A percentile compares a stretch with the other conserved stretches of the same genome.
These are phyloP conservation scores for Ptychoptera albimana DNA, from an alignment of 2,888 invertebrate genomes.

Conservation along the genomic window DNA sequence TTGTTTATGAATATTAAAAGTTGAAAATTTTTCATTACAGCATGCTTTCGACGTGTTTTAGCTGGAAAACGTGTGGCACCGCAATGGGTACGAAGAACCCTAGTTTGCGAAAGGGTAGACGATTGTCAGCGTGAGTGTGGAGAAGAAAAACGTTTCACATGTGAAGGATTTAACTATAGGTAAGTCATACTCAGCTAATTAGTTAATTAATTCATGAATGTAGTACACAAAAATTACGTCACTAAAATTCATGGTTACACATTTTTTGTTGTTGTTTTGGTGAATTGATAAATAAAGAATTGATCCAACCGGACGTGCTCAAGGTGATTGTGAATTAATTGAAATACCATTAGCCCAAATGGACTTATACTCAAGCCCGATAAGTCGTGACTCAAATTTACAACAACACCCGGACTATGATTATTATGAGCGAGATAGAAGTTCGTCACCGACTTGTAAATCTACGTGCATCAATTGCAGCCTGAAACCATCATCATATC, in stretches of 20 bases:
- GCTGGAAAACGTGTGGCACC: slow-evolving; percentile 56
- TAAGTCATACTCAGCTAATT: too few relatives aligned
- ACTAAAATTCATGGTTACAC: not conserved
- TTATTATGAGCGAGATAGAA: slow-evolving; percentile 62
- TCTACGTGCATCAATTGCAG: slow-evolving; percentile 24
- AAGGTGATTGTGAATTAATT: slow-evolving; percentile 63
- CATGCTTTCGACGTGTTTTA: slow-evolving; percentile 61
- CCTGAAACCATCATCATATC: slow-evolving; percentile 19
- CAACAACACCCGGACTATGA: slow-evolving; percentile 49
- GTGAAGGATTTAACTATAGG: slow-evolving; percentile 75
- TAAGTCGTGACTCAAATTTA: slow-evolving; percentile 33
- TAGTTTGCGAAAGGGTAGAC: slow-evolving; percentile 54
- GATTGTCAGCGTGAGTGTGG: slow-evolving; percentile 64
- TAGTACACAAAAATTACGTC: too few relatives aligned
- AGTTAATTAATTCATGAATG: too few relatives aligned
- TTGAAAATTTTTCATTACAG: slow-evolving; percentile 30
- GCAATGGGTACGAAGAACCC: slow-evolving; percentile 48
- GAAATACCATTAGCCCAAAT: slow-evolving; percentile 53
- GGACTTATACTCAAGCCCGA: slow-evolving; percentile 36
- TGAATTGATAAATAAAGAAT: slow-evolving; percentile 30
- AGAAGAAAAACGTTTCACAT: slow-evolving; percentile 54
- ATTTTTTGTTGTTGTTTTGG: slow-evolving; percentile 2
- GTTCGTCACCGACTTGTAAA: slow-evolving; percentile 45
- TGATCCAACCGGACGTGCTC: slow-evolving; percentile 50
- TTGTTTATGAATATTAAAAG: slow-evolving; percentile 1